A percentile compares a stretch with the other conserved stretches of the same genome.
phyloP scores from a whole-genome alignment of 2,888 invertebrate species.

The Chrysolina haemoptera region DNA sequence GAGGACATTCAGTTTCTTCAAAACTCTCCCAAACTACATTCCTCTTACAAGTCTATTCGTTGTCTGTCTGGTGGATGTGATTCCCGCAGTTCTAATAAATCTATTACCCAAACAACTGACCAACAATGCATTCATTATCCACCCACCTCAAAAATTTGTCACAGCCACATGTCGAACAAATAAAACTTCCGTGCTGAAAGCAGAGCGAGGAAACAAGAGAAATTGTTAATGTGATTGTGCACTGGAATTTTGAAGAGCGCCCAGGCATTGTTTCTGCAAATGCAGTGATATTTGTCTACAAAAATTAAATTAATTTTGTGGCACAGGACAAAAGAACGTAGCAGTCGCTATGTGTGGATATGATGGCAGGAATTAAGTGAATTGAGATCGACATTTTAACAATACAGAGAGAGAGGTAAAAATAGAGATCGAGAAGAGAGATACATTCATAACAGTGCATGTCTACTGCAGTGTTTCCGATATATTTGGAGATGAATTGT shows the following conservation, averaged over 20 bases:
- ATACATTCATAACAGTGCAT: neutral
- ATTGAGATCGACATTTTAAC: conserved; percentile 20
- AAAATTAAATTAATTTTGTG: conserved; percentile 52
- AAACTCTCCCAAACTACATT: neutral
- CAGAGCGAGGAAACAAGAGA: conserved; percentile 26
- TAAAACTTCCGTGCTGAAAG: conserved; percentile 22
- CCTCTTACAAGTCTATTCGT: neutral
- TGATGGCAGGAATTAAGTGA: conserved; percentile 45
- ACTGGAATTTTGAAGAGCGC: conserved; percentile 41
- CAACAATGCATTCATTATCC: neutral
- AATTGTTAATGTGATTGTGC: conserved; percentile 33
- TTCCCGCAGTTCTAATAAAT: neutral
- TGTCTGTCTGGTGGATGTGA: neutral
- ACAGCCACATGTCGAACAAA: conserved; percentile 35
- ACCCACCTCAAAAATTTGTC: conserved; percentile 27
- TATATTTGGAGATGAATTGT: too few species aligned
- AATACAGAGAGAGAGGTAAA: conserved; percentile 23
- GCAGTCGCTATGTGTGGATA: conserved; percentile 46
- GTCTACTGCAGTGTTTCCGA: neutral
- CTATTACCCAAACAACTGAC: conserved; percentile 1
- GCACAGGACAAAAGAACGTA: conserved; percentile 49
- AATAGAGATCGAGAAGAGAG: neutral
- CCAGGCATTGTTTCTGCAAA: conserved; percentile 46
- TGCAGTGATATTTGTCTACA: conserved; percentile 50
- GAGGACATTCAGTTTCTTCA: too few species aligned